Conservation (phyloP, 2,797 vertebrate species). For the Streptopelia turtur region DNA sequence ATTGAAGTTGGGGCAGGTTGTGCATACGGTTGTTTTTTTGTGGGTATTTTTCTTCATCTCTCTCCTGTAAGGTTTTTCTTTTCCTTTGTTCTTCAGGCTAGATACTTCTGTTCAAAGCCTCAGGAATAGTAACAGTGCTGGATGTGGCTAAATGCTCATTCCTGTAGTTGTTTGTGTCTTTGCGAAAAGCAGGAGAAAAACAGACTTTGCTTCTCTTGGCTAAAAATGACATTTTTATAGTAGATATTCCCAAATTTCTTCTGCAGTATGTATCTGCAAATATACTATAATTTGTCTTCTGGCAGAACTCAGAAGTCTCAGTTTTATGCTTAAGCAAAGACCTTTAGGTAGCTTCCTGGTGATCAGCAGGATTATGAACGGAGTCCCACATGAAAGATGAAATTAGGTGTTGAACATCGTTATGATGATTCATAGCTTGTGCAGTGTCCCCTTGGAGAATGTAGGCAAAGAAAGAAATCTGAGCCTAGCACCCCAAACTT, state of each 20-base stretch:
- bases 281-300: not conserved
- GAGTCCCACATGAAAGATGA: constrained; percentile 17
- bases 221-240: not conserved
- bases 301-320: not conserved
- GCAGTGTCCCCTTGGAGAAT: not conserved
- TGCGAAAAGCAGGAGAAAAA: not conserved
- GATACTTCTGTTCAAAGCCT: not conserved
- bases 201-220: not conserved
- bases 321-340: not conserved
- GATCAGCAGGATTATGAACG: not conserved
- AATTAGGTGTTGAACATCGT: not conserved
- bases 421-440: not conserved
- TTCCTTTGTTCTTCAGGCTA: not conserved
- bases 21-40: rapidly evolving
- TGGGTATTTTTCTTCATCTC: not conserved
- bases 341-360: not conserved
- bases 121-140: rapidly evolving
- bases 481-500: not conserved
- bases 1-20: not conserved
- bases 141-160: not conserved
- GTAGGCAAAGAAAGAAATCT: not conserved
- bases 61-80: not conserved
- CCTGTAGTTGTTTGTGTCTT: not conserved
- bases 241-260: not conserved
- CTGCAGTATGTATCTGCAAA: not conserved